A percentile compares a stretch with the other conserved stretches of the same genome.
phyloP scores from a whole-genome alignment of 2,113 vertebrate species.

The Rana temporaria region DNA sequence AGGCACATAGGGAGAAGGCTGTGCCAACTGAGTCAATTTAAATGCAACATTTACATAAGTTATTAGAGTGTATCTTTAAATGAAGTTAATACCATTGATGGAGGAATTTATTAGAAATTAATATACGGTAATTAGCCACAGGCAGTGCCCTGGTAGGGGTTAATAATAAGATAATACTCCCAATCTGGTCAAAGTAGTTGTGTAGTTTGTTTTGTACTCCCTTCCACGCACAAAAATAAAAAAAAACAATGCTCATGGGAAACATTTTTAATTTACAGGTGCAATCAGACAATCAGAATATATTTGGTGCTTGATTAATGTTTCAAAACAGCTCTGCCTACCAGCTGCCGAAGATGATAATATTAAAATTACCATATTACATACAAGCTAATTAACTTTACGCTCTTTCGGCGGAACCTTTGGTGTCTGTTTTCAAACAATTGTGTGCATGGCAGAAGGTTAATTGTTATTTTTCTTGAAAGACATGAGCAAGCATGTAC shows the following conservation, averaged over 20 bases:
- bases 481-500: constrained; percentile 68
- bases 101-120: too few relatives aligned
- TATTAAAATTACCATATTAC: constrained; percentile 65
- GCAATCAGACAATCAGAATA: constrained; percentile 43
- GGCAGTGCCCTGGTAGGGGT: not conserved
- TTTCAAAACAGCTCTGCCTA: constrained; percentile 50
- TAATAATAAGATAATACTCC: not conserved
- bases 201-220: not conserved
- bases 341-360: constrained; percentile 59
- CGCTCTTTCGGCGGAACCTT: constrained; percentile 63
- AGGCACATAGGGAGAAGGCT: too few relatives aligned
- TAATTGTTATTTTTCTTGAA: constrained; percentile 71
- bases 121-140: too few relatives aligned
- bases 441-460: constrained; percentile 68
- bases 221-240: not conserved
- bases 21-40: too few relatives aligned
- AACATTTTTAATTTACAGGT: constrained; percentile 34
- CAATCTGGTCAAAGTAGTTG: not conserved
- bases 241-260: constrained; percentile 16
- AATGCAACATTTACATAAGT: too few relatives aligned
- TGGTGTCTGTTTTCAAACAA: constrained; percentile 66
- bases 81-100: too few relatives aligned
- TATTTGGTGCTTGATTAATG: constrained; percentile 54
- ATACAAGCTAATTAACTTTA: constrained; percentile 70
- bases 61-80: too few relatives aligned